A percentile compares a stretch with the other conserved stretches of the same genome.
Evolutionary conservation across 1,140 invertebrate species (phyloP).

Genomic region (Melitaea cinxia): DNA sequence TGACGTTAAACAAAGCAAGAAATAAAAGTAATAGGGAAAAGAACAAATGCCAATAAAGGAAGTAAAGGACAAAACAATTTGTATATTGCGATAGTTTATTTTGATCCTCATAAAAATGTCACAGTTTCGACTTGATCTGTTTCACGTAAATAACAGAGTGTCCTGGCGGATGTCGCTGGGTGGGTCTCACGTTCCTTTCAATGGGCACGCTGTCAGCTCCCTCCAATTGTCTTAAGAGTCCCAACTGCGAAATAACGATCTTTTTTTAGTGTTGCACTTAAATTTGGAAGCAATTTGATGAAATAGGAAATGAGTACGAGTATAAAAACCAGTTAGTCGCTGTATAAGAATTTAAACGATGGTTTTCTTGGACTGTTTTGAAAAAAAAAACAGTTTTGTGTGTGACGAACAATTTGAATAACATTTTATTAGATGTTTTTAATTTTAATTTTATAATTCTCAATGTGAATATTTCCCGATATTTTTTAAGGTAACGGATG

Average conservation of each 20-base stretch:
- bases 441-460: no score
- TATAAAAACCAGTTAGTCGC: not conserved
- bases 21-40: not conserved
- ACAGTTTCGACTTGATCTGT: constrained; percentile 71
- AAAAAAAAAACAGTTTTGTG: no score
- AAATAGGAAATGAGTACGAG: not conserved
- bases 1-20: not conserved
- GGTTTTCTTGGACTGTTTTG: no score
- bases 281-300: constrained; percentile 3
- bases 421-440: no score
- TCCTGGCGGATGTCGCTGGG: constrained; percentile 70
- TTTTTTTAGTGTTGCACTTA: not conserved
- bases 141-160: constrained; percentile 75
- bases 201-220: constrained; percentile 62
- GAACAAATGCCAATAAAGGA: not conserved
- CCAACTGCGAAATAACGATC: constrained; percentile 51
- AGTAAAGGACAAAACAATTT: not conserved
- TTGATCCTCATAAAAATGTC: constrained; percentile 35
- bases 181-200: constrained; percentile 71
- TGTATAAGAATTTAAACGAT: no score
- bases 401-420: no score
- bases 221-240: constrained; percentile 66
- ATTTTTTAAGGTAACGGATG: no score
- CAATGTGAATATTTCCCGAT: no score
- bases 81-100: constrained; percentile 18